Evolutionary conservation across 2,113 vertebrate species (phyloP).

Genomic region (Anguilla rostrata): DNA sequence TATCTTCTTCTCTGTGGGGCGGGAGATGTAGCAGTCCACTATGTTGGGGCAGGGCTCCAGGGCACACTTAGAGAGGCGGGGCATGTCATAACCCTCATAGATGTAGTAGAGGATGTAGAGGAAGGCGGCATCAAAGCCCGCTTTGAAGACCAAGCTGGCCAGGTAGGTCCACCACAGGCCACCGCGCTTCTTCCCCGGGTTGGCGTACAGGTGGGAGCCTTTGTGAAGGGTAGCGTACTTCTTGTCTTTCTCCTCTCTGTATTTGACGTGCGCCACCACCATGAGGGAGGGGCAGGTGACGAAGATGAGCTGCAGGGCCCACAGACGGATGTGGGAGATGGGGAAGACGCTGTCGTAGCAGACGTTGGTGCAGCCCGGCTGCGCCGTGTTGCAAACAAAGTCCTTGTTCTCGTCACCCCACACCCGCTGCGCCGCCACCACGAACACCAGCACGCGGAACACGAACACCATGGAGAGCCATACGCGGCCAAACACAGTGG

Average conservation of each 20-base stretch:
- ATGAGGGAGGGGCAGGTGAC: slow-evolving; percentile 90
- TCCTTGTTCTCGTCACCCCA: slow-evolving; percentile 89
- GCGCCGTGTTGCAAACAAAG: slow-evolving; percentile 86
- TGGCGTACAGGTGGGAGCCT: slow-evolving; percentile 53
- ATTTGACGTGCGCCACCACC: slow-evolving; percentile 88
- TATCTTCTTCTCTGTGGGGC: slow-evolving; percentile 88
- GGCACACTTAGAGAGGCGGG: slow-evolving; percentile 77
- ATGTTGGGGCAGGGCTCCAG: slow-evolving; percentile 79
- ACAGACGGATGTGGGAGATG: slow-evolving; percentile 89
- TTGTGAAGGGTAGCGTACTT: slow-evolving; percentile 40
- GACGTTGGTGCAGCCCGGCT: slow-evolving; percentile 87
- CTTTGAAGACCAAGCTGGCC: slow-evolving; percentile 87
- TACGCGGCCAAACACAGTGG: slow-evolving; percentile 85
- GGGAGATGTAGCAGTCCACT: slow-evolving; percentile 89
- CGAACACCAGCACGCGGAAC: slow-evolving; percentile 87
- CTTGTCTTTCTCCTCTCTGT: slow-evolving; percentile 78
- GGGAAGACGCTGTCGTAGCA: slow-evolving; percentile 88
- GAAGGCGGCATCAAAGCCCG: slow-evolving; percentile 73
- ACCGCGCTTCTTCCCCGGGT: slow-evolving; percentile 82
- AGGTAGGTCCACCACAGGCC: slow-evolving; percentile 95
- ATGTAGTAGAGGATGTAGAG: slow-evolving; percentile 80
- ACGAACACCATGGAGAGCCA: slow-evolving; percentile 92
- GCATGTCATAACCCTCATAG: slow-evolving; percentile 78
- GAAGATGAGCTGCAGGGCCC: slow-evolving; percentile 95
- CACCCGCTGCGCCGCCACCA: slow-evolving; percentile 84